Evolutionary conservation across 2,113 vertebrate genomes (phyloP).

Genomic region (Dromiciops gliroides): DNA sequence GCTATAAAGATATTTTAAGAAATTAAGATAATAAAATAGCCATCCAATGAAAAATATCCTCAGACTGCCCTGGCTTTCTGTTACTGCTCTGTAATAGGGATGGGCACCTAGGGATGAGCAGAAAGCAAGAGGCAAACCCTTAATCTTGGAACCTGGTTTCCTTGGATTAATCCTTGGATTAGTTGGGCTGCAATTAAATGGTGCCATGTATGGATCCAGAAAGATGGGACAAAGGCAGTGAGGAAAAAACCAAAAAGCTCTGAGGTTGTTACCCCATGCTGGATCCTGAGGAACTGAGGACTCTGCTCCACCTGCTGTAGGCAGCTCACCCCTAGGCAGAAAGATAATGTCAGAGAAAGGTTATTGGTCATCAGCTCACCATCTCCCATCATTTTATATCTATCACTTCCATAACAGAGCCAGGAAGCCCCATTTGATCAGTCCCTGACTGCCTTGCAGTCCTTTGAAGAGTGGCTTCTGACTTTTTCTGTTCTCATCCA

Average conservation of each 20-base stretch:
- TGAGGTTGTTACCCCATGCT: neutral
- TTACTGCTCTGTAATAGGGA: neutral
- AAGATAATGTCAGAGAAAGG: neutral
- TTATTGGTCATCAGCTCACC: neutral
- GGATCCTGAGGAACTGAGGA: neutral
- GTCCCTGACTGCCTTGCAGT: neutral
- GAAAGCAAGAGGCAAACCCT: neutral
- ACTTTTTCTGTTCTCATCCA: neutral
- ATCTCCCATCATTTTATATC: neutral
- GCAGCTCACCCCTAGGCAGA: slow-evolving; percentile 38
- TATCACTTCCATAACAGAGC: neutral
- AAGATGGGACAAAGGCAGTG: neutral
- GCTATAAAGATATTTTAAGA: neutral
- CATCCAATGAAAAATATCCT: neutral
- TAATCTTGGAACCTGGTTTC: neutral
- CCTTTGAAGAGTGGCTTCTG: neutral
- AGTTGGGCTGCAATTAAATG: neutral
- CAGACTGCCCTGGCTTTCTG: neutral
- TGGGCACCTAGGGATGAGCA: neutral
- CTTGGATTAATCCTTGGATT: too few species aligned
- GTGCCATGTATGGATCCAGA: neutral
- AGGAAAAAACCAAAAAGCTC: neutral
- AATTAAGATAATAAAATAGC: neutral
- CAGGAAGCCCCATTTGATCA: neutral
- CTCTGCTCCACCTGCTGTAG: slow-evolving; percentile 63